Evolutionary conservation across 1,140 invertebrate species (phyloP), one percentile per base, ranked within the genome.

Genomic region (Subanguina moxae): DNA sequence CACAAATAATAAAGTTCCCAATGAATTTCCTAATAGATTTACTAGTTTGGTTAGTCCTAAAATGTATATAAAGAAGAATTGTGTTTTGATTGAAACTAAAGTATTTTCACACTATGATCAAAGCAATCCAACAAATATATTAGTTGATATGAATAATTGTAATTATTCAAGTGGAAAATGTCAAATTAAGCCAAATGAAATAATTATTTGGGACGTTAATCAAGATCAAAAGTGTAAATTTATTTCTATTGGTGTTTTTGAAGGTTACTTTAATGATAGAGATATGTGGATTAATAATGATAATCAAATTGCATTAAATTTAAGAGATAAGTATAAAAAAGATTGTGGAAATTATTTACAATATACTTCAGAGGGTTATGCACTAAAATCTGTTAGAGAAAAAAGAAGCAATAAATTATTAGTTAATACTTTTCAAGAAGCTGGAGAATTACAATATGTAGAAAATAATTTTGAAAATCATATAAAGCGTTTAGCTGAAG

Each of bases 21-120:
- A n/a, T 38, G 68, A 70, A 13, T 70, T 70, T 70, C 69, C 66
- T 0, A 71, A 71, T 63, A 61, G 69, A 71, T 71, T 71, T 25
- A 69, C 57, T 38, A 71, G 69, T 27, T 71, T 71, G 1, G 70
- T 70, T 30, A 62, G 62, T 30, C 32, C 65, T 0, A 71, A 70
- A 45, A 42, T 28, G 21, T 71, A 62, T 70, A 68, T 57, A 30
- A 70, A 70, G 45, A 62, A 70, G 61, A 70, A 70, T 67, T 70
- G 63, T 70, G 30, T 70, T 1, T 25, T 69, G 13, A 67, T 70
- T 46, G 68, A 70, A 68, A 70, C 68, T 42, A 70, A 70, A 70
- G 58, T 70, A 27, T 70, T 69, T 46, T 68, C 63, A 25, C 68
- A 70, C 48, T 70, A 30, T 30, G 57, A 69, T 69, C 67, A 69